Base-by-base conservation (phyloP, 2,888 invertebrate species). In the Sympetrum striolatum region DNA sequence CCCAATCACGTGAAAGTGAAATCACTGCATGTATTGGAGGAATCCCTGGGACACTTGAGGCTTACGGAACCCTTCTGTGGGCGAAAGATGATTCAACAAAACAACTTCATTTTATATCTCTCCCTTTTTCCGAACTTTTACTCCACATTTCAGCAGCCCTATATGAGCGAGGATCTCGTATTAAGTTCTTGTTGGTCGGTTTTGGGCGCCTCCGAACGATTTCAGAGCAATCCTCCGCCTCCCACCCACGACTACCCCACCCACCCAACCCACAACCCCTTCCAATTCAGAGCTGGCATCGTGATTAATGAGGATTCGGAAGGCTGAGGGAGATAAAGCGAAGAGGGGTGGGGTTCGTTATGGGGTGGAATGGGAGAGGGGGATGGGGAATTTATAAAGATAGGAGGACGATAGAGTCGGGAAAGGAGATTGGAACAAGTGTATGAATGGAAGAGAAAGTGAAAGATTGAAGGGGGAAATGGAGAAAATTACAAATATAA, bases 221-320 rank as follows among this genome's bases (percentile, higher is more conserved):
- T 86, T 53, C 44, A 44, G 44, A 44, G 10, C 82, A 82, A 31
- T 58, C 53, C 35, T 18, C 25, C 18, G 12, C 31, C 64, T 58
- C 10, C 58, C 82, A 31, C 82, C 22, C 81, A 3, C n/a, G 5
- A 82, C 81, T 48, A 3, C 14, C 86, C 35, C 37, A 5, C 60
- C 53, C 81, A 44, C 81, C 18, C 53, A 86, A 35, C 60, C 60
- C 35, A 53, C 48, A 15, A 82, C 86, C 86, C 86, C 37, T 82
- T n/a, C 60, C 60, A 37, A 86, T 64, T 86, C 86, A 86, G 86
- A 37, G 60, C 64, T 37, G 60, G 60, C 86, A 86, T 18, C 60
- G 86, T 86, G 86, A 86, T 86, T 86, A 86, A 86, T 86, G 86
- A 86, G 86, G 86, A 86, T 60, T 86, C 86, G n/a, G 64, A 86